phyloP scores from a whole-genome alignment of 2,888 invertebrate genomes.

The Cryptus armator region DNA sequence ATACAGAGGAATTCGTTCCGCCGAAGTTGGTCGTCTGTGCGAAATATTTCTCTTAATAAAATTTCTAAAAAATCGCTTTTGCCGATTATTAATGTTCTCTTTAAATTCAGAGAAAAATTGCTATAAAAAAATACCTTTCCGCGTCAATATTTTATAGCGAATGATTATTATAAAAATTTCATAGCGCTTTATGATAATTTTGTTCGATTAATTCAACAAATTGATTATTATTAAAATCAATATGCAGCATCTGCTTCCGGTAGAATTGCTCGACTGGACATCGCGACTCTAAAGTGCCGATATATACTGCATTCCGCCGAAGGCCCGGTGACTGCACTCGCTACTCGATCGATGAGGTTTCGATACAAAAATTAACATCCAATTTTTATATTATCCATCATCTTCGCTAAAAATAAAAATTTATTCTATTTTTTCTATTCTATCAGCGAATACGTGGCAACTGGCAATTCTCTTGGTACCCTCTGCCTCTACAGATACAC shows the following conservation, averaged over 20 bases:
- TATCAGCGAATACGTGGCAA: conserved; percentile 74
- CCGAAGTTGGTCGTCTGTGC: conserved; percentile 88
- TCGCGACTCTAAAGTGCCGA: conserved; percentile 71
- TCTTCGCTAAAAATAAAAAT: background rate
- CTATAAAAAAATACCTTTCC: no score
- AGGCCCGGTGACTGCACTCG: conserved; percentile 73
- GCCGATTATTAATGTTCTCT: background rate
- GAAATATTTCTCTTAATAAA: conserved; percentile 69
- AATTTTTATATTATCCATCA: background rate
- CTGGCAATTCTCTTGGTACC: conserved; percentile 70
- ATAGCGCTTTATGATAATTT: no score
- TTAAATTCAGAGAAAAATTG: no score
- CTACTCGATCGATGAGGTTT: conserved; percentile 75
- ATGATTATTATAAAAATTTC: background rate
- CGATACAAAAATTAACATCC: background rate
- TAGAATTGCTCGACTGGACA: conserved; percentile 72
- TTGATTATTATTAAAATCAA: background rate
- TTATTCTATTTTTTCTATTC: background rate
- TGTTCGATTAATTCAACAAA: no score
- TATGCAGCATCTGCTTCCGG: conserved; percentile 74
- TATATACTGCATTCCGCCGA: conserved; percentile 67
- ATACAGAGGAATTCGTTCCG: conserved; percentile 86
- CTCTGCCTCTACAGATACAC: conserved; percentile 75
- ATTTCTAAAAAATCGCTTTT: background rate
- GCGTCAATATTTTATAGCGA: no score